Evolutionary conservation across 2,113 vertebrate species (phyloP), one percentile per base, ranked within the genome.

Genomic region (Petaurus breviceps): DNA sequence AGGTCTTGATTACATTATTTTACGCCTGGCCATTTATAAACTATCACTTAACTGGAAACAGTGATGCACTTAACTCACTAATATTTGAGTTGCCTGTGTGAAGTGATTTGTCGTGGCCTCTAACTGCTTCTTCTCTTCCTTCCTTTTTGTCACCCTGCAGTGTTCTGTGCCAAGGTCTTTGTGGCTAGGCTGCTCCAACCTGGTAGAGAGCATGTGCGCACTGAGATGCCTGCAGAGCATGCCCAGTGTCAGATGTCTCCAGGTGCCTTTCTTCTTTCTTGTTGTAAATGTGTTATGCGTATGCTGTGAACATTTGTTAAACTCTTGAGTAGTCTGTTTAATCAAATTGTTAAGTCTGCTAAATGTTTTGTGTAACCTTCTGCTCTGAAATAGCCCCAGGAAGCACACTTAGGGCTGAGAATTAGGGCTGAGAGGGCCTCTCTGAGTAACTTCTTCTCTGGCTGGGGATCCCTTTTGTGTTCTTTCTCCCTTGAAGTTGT

Each of bases 101-200:
- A 98, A 99, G 97, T 99, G 98, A 99, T 98, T 98, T 98, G 98
- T 98, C 99, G 99, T 99, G 98, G 99, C 99, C 98, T 99, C 98
- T 99, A 99, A 99, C 99, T 99, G 99, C 99, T 99, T 99, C 99
- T 98, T 99, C 99, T 99, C 99, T 99, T 99, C 99, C 99, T 99
- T 99, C 99, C 99, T 99, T 99, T 99, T 99, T 99, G 99, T 99
- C 99, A 99, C 98, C 99, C 99, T 99, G 99, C 99, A 99, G 99
- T 99, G 99, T 99, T 99, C 99, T 99, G 99, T 99, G 99, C 99
- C 99, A 99, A 99, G 99, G 99, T 99, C 99, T 99, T 99, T 99
- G 99, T 99, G 99, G 99, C 99, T 99, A 99, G 99, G 99, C 99
- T 99, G 99, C 99, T 99, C 99, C 99, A 99, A 99, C 99, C 99